Evolutionary conservation across 2,888 invertebrate species (phyloP).

Genomic region (Drosophila formosana): DNA sequence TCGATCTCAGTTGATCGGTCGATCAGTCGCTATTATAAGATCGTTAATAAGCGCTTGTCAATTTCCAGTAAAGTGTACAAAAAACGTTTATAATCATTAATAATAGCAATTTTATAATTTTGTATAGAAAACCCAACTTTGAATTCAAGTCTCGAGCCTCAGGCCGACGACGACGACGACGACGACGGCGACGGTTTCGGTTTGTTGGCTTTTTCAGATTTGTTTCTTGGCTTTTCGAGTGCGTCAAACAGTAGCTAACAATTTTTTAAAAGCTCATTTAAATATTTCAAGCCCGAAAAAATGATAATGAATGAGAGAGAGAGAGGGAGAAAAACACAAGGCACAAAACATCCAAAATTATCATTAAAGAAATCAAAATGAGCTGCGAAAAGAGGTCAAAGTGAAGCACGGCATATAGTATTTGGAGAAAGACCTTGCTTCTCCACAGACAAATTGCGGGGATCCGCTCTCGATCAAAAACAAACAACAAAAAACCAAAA

Average conservation of each 20-base stretch:
- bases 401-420: slow-evolving; percentile 10
- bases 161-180: slow-evolving; percentile 21
- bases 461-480: slow-evolving; percentile 12
- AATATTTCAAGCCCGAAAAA: slow-evolving; percentile 47
- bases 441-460: slow-evolving; percentile 19
- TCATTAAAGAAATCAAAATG: slow-evolving; percentile 46
- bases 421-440: slow-evolving; percentile 5
- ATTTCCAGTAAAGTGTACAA: slow-evolving; percentile 76
- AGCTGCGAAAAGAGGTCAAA: slow-evolving; percentile 44
- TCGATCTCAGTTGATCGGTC: slow-evolving; percentile 66
- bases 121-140: slow-evolving; percentile 55
- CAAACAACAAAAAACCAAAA: not conserved
- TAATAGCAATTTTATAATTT: slow-evolving; percentile 81
- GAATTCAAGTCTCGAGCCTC: slow-evolving; percentile 9
- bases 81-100: slow-evolving; percentile 80
- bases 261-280: slow-evolving; percentile 75
- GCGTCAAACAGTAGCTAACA: slow-evolving; percentile 79
- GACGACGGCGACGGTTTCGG: slow-evolving; percentile 7
- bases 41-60: slow-evolving; percentile 83
- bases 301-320: slow-evolving; percentile 38
- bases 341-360: slow-evolving; percentile 21
- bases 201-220: slow-evolving; percentile 29
- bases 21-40: slow-evolving; percentile 76
- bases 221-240: slow-evolving; percentile 45
- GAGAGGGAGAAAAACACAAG: not conserved